Evolutionary conservation across 1,140 invertebrate species (phyloP), one percentile per base, ranked within the genome.

Genomic region (Pollicipes pollicipes): DNA sequence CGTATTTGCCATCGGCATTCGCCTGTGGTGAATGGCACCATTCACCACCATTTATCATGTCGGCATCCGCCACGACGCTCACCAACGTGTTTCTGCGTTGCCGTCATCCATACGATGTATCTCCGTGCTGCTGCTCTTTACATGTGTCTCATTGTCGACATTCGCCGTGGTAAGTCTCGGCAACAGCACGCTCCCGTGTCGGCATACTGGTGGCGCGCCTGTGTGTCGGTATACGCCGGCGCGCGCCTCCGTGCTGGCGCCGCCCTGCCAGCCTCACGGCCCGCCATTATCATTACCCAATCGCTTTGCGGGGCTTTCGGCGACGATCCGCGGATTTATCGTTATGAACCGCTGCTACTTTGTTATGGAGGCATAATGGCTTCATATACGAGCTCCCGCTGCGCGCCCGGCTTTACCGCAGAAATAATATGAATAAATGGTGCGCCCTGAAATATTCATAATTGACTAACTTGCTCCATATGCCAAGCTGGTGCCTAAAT

Each of bases 381-480:
- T 70, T 32, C 64, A 66, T 30, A 31, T 29, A n/a, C 72, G 70
- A 24, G 68, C 31, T 35, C 70, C 70, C 26, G 72, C 64, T n/a
- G 66, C 32, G 69, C 63, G 17, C 68, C 69, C 30, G 70, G 72
- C 30, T 69, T 69, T 64, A 69, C 24, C 37, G 71, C 68, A 58
- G 64, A 72, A 68, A 68, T 31, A 68, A 32, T 68, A 31, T 68
- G 67, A 31, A 31, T 37, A 68, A 68, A 32, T 21, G 67, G 24
- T 2, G 67, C 30, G 35, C 24, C 67, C 30, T 32, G 30, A 68
- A 78, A 93, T 90, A 74, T 80, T 95, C 73, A 90, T 90, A 28
- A 86, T 85, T 71, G 87, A 94, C 67, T 86, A 89, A 78, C 87
- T 90, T 71, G 88, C 90, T 74, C 89, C 91, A 80, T 91, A 90